A percentile compares a stretch with the other conserved stretches of the same genome.
These are phyloP conservation scores for Tenodera sinensis DNA, from an alignment of 2,888 invertebrate genomes.

Conservation along the genomic window DNA sequence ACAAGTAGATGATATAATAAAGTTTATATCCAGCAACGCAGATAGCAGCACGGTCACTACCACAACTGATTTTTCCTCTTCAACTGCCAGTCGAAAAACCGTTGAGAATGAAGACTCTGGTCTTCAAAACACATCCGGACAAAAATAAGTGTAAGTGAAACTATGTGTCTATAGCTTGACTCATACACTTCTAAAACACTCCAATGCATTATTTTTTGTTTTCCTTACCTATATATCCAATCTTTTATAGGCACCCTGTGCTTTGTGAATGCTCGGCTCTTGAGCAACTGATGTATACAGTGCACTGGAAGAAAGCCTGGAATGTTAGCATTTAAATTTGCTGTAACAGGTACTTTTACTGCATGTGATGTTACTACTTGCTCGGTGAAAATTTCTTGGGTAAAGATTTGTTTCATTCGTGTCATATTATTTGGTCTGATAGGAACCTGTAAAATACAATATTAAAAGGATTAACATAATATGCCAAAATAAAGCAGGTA, in stretches of 20 bases:
- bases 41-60: too few species aligned
- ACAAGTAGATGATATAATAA: too few species aligned
- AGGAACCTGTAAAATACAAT: slow-evolving; percentile 49
- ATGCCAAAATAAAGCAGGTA: too few species aligned
- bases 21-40: too few species aligned
- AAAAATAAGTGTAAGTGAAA: too few species aligned
- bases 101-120: too few species aligned
- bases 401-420: slow-evolving; percentile 89
- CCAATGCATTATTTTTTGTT: not conserved
- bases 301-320: slow-evolving; percentile 92
- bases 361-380: slow-evolving; percentile 95
- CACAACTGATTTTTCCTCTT: too few species aligned
- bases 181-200: too few species aligned
- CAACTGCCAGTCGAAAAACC: too few species aligned
- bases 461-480: too few species aligned
- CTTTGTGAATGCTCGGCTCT: slow-evolving; percentile 91
- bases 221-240: slow-evolving; percentile 77
- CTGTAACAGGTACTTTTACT: slow-evolving; percentile 92
- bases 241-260: slow-evolving; percentile 94
- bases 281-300: slow-evolving; percentile 91
- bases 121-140: too few species aligned
- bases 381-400: slow-evolving; percentile 94
- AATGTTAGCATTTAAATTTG: slow-evolving; percentile 80
- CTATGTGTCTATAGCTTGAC: too few species aligned
- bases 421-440: slow-evolving; percentile 82